Evolutionary conservation across 2,888 invertebrate species (phyloP).

Genomic region (Sinopyrophorus schimmeli): DNA sequence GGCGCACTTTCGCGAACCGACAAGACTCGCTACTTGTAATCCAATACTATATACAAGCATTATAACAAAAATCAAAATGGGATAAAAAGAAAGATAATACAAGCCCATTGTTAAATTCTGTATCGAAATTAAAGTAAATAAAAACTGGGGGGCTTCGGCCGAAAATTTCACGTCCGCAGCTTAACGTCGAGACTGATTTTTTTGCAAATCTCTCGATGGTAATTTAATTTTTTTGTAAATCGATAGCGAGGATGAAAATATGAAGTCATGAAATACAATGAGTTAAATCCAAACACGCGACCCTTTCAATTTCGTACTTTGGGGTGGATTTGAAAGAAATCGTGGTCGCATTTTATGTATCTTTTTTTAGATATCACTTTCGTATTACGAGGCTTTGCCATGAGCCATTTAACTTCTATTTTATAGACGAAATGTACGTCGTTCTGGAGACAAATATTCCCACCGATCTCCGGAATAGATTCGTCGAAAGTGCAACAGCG

Average conservation of each 20-base stretch:
- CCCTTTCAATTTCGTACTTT: slow-evolving; percentile 52
- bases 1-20: slow-evolving; percentile 19
- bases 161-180: too few relatives aligned
- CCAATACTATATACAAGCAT: slow-evolving; percentile 43
- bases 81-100: slow-evolving; percentile 45
- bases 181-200: too few relatives aligned
- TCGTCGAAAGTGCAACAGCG: slow-evolving; percentile 26
- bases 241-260: slow-evolving; percentile 51
- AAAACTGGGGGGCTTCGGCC: slow-evolving; percentile 14
- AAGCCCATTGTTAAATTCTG: slow-evolving; percentile 33
- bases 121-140: slow-evolving; percentile 34
- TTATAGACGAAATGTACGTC: slow-evolving; percentile 41
- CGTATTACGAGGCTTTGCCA: slow-evolving; percentile 53
- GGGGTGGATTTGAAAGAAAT: slow-evolving; percentile 47
- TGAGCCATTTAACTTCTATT: slow-evolving; percentile 55
- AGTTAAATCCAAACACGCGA: slow-evolving; percentile 52
- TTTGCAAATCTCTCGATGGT: too few relatives aligned
- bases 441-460: too few relatives aligned
- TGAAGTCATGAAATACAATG: slow-evolving; percentile 55
- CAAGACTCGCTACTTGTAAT: slow-evolving; percentile 35
- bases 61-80: slow-evolving; percentile 45
- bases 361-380: slow-evolving; percentile 48
- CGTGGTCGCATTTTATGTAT: slow-evolving; percentile 43
- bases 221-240: too few relatives aligned
- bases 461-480: too few relatives aligned